Percentiles rank a stretch among this genome's conserved stretches.
phyloP scores from a whole-genome alignment of 2,888 invertebrate genomes.

The Epinotia bilunana region DNA sequence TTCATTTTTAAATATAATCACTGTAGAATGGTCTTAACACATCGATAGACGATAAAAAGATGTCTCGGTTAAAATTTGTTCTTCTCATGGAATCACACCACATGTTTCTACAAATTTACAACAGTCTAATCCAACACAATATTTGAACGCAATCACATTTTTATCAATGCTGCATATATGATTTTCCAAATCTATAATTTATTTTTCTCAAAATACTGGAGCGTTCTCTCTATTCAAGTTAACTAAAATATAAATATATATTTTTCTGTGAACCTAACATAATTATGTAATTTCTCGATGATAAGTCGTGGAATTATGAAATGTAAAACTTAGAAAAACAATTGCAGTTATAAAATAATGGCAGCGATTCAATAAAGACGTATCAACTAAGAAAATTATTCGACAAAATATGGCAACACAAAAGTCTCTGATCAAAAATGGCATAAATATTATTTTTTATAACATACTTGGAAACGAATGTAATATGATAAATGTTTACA shows the following conservation, averaged over 20 bases:
- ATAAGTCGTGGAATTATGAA: slow-evolving; percentile 31
- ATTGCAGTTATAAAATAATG: slow-evolving; percentile 33
- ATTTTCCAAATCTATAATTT: slow-evolving; percentile 39
- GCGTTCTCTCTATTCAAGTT: slow-evolving; percentile 36
- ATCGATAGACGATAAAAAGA: slow-evolving; percentile 41
- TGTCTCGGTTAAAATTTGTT: slow-evolving; percentile 36
- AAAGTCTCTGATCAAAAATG: slow-evolving; percentile 31
- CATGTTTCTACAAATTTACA: slow-evolving; percentile 38
- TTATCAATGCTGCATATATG: slow-evolving; percentile 33
- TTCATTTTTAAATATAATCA: slow-evolving; percentile 77
- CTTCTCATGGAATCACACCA: slow-evolving; percentile 26
- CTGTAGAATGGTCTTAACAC: slow-evolving; percentile 57
- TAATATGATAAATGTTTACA: slow-evolving; percentile 23
- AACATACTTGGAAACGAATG: slow-evolving; percentile 26
- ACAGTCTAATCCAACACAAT: slow-evolving; percentile 31
- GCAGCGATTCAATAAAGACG: slow-evolving; percentile 20
- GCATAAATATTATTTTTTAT: slow-evolving; percentile 27
- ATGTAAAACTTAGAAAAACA: slow-evolving; percentile 15
- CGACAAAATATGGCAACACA: slow-evolving; percentile 39
- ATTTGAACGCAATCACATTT: slow-evolving; percentile 23
- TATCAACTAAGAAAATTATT: slow-evolving; percentile 13
- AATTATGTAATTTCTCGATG: slow-evolving; percentile 11
- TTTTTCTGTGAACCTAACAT: slow-evolving; percentile 27
- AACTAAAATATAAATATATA: slow-evolving; percentile 19
- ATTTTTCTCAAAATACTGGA: slow-evolving; percentile 39